phyloP scores from a whole-genome alignment of 2,888 invertebrate species.

The Gymnosoma rotundatum region DNA sequence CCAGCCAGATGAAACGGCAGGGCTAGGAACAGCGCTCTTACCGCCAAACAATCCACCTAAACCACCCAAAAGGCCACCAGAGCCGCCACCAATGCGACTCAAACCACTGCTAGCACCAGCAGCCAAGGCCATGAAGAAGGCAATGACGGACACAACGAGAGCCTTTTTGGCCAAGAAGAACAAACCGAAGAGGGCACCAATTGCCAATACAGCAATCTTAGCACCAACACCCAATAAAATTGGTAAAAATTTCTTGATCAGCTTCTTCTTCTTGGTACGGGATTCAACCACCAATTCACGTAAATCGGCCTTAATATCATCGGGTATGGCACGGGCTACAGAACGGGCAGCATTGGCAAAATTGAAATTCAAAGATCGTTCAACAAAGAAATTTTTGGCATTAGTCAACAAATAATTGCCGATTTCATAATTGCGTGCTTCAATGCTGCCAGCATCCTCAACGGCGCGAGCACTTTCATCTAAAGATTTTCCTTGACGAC shows the following conservation, averaged over 20 bases:
- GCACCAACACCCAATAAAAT: constrained; percentile 84
- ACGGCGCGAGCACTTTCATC: constrained; percentile 83
- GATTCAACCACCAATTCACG: constrained; percentile 84
- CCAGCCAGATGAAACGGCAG: constrained; percentile 67
- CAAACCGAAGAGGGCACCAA: constrained; percentile 84
- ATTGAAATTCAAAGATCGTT: constrained; percentile 84
- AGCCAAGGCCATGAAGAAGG: constrained; percentile 85
- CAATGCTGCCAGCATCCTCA: constrained; percentile 83
- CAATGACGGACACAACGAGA: constrained; percentile 84
- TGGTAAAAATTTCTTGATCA: constrained; percentile 84
- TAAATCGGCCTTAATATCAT: constrained; percentile 84
- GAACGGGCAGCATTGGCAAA: constrained; percentile 82
- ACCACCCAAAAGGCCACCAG: constrained; percentile 76
- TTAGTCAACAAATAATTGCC: constrained; percentile 84
- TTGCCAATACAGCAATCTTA: constrained; percentile 84
- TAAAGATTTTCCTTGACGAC: constrained; percentile 82
- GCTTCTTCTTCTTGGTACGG: constrained; percentile 84
- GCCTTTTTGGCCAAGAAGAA: constrained; percentile 86
- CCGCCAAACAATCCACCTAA: constrained; percentile 79
- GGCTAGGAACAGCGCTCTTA: constrained; percentile 75
- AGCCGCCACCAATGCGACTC: constrained; percentile 77
- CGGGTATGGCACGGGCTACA: constrained; percentile 84
- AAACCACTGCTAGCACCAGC: constrained; percentile 80
- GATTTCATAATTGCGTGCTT: constrained; percentile 84
- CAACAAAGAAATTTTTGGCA: constrained; percentile 84